Evolutionary conservation across 2,113 vertebrate genomes (phyloP), one percentile per base, ranked within the genome.

Genomic region (Polypterus senegalus): DNA sequence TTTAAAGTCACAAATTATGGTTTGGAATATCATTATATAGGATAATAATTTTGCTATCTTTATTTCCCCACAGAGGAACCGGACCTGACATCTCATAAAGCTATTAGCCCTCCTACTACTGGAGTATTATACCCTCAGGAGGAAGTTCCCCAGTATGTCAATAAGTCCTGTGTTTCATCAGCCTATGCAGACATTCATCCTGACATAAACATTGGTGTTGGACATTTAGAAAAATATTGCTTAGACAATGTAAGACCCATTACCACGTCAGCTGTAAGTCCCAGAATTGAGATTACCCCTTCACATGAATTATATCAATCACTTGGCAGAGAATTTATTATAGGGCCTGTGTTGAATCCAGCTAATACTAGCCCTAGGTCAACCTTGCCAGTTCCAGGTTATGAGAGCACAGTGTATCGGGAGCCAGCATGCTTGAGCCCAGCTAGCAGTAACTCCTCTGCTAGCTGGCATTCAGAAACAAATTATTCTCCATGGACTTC

Each of bases 381-480:
- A 79, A 95, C 93, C 47, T 84, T 98, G 80, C 90, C 92, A 0
- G 94, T 98, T 69, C 94, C 94, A 0, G 93, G 93, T 73, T 90
- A 91, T 73, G 93, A 97, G 27, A 78, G 62, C 71, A 71, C 77
- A 0, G 77, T 81, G 76, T 97, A 97, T 81, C 88, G 96, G 63
- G 94, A 98, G 78, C 90, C 94, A 58, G 89, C 87, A 87, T 98
- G 95, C 88, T 80, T 97, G 85, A 98, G 96, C 77, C 96, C 96
- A 2, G 93, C 92, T 79, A 97, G 94, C 83, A 97, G 94, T 77
- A 94, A 92, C 77, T 98, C 96, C 65, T 98, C 96, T 79, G 86
- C 94, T 87, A 97, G 94, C 86, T 98, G 96, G 90, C 89, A 98
- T 81, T 98, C 96, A 48, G 96, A 98, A 85, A 94, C 76, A 76